A percentile compares a stretch with the other conserved stretches of the same genome.
These are phyloP conservation scores for Notechis scutatus DNA, from an alignment of 2,113 vertebrate genomes.

Conservation along the genomic window DNA sequence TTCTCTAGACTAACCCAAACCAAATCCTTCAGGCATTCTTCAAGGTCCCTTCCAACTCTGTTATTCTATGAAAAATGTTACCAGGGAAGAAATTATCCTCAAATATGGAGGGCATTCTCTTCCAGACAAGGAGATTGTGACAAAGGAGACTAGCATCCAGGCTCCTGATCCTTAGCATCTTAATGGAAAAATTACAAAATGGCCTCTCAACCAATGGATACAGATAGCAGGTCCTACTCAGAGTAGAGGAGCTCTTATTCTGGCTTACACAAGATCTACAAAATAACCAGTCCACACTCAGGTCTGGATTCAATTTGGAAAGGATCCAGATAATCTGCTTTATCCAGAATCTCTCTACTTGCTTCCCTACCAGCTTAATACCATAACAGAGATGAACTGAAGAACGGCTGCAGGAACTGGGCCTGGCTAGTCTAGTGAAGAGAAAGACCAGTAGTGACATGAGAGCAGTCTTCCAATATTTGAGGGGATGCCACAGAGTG, in stretches of 20 bases:
- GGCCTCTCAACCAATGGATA: neutral
- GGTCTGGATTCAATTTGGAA: neutral
- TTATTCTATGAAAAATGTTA: too few relatives aligned
- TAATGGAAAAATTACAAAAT: neutral
- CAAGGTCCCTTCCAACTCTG: too few relatives aligned
- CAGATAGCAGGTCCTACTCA: neutral
- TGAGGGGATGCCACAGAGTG: too few relatives aligned
- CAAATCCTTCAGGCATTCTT: too few relatives aligned
- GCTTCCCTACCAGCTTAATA: neutral
- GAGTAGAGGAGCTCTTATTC: neutral
- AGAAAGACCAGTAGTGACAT: too few relatives aligned
- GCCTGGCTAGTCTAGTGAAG: too few relatives aligned
- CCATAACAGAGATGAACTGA: too few relatives aligned
- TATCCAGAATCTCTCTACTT: neutral
- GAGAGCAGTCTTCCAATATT: too few relatives aligned
- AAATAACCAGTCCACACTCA: neutral
- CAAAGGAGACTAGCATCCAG: neutral
- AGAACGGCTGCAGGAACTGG: too few relatives aligned
- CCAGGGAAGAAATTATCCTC: neutral
- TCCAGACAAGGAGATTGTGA: neutral
- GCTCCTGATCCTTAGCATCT: neutral
- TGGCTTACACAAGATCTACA: neutral
- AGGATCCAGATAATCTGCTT: neutral
- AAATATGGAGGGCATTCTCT: neutral
- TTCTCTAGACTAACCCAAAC: too few relatives aligned